Conservation (phyloP, 1,140 invertebrate species). For the Camponotus floridanus region DNA sequence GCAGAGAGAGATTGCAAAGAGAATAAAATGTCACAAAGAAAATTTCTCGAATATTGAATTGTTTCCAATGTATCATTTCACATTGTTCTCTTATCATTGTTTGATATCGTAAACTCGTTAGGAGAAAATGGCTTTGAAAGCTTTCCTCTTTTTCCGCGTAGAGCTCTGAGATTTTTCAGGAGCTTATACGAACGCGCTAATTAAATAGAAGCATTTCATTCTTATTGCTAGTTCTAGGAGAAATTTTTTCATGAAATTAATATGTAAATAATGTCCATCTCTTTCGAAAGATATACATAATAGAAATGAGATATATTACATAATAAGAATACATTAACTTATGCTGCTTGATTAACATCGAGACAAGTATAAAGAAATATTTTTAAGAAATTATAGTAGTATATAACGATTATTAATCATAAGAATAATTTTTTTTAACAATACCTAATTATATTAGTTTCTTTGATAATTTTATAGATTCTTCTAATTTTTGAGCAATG, state of each 20-base stretch:
- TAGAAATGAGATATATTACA: not conserved
- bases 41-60: conserved; percentile 38
- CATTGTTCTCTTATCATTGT: conserved; percentile 44
- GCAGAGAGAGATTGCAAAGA: not conserved
- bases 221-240: not conserved
- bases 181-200: conserved; percentile 45
- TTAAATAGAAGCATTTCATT: conserved; percentile 38
- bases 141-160: not conserved
- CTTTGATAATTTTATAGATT: not conserved
- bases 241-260: conserved; percentile 45
- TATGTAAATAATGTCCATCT: conserved; percentile 19
- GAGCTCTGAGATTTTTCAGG: conserved; percentile 32
- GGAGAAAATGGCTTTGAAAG: conserved; percentile 29
- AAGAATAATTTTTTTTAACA: not conserved
- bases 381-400: not conserved
- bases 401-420: not conserved
- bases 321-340: conserved; percentile 18
- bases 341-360: not conserved
- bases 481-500: not conserved
- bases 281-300: not conserved
- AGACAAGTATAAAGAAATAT: not conserved
- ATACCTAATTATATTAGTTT: not conserved
- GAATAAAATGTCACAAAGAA: not conserved
- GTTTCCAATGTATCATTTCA: conserved; percentile 28
- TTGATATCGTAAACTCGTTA: conserved; percentile 50